These are phyloP conservation scores for Tethea ocularis DNA, from an alignment of 2,888 invertebrate species.

Conservation along the genomic window DNA sequence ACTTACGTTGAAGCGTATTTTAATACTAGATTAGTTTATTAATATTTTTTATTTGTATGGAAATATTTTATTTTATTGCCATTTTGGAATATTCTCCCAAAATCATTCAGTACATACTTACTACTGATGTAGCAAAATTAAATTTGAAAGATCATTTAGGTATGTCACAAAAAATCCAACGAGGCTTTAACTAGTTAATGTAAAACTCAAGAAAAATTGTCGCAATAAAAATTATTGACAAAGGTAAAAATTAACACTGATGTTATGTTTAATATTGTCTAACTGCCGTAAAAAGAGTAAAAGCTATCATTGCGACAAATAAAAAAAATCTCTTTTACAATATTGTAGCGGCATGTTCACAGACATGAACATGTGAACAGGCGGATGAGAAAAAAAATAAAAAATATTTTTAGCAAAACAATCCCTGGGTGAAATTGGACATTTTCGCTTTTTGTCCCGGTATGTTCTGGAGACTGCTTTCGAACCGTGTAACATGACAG, in stretches of 20 bases:
- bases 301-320: slow-evolving; percentile 18
- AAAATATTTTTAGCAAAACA: slow-evolving; percentile 41
- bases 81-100: too few relatives aligned
- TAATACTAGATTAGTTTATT: too few relatives aligned
- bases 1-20: too few relatives aligned
- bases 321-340: slow-evolving; percentile 30
- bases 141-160: neutral
- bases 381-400: slow-evolving; percentile 33
- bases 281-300: neutral
- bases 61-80: too few relatives aligned
- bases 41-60: too few relatives aligned
- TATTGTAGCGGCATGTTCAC: slow-evolving; percentile 37
- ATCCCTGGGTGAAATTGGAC: slow-evolving; percentile 43
- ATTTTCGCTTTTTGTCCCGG: slow-evolving; percentile 44
- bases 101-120: too few relatives aligned
- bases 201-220: neutral
- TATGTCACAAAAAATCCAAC: neutral
- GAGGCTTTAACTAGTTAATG: neutral
- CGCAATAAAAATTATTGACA: neutral
- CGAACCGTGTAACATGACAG: neutral
- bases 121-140: too few relatives aligned
- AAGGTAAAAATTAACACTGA: neutral
- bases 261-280: neutral
- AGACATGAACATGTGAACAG: slow-evolving; percentile 44
- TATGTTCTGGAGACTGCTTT: slow-evolving; percentile 34